Evolutionary conservation across 2,888 invertebrate species (phyloP).

Genomic region (Drosophila greeni): DNA sequence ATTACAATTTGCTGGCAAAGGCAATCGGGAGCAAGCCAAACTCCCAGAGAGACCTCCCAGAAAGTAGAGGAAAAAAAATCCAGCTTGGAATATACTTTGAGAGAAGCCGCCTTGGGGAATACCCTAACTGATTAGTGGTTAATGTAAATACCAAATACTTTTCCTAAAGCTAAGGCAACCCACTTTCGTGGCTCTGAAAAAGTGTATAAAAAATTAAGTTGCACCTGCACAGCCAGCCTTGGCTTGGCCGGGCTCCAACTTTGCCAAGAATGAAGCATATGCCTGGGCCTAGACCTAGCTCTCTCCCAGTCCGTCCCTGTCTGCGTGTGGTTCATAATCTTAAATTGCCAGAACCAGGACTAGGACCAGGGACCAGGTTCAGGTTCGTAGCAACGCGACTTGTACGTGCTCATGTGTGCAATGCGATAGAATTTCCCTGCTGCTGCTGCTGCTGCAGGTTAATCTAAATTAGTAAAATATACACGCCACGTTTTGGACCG

Average conservation of each 20-base stretch:
- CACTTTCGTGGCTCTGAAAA: too few relatives aligned
- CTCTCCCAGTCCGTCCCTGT: constrained; percentile 27
- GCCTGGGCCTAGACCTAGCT: constrained; percentile 42
- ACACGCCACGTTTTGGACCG: constrained; percentile 43
- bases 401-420: constrained; percentile 71
- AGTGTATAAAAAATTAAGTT: constrained; percentile 16
- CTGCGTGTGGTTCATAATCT: constrained; percentile 71
- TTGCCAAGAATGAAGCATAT: constrained; percentile 30
- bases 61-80: constrained; percentile 13
- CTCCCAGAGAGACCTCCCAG: constrained; percentile 41
- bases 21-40: constrained; percentile 60
- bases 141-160: too few relatives aligned
- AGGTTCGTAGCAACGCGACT: constrained; percentile 7
- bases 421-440: constrained; percentile 67
- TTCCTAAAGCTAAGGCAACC: neutral
- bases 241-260: constrained; percentile 40
- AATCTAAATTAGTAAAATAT: constrained; percentile 75
- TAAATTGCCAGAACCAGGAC: constrained; percentile 68
- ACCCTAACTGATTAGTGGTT: neutral
- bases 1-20: constrained; percentile 72
- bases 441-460: constrained; percentile 74
- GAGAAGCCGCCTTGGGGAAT: neutral
- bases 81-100: too few relatives aligned
- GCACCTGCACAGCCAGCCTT: constrained; percentile 11
- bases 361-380: neutral